phyloP scores from a whole-genome alignment of 2,113 vertebrate genomes.

The Himantopus leucocephalus region DNA sequence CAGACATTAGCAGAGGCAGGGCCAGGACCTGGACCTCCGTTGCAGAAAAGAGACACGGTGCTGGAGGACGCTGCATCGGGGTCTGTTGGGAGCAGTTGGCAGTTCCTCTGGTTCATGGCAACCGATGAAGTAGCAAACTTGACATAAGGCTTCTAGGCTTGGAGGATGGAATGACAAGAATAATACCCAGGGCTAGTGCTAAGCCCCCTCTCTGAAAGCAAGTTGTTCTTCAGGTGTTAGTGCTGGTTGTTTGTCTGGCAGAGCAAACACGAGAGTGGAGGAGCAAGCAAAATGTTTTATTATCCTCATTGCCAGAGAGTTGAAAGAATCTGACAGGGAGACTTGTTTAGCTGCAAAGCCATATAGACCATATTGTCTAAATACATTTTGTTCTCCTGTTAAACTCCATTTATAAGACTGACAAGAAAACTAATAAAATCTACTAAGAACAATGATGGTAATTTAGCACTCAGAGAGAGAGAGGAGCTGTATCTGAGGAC shows the following conservation, averaged over 20 bases:
- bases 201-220: neutral
- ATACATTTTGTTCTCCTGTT: slow-evolving; percentile 37
- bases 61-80: rapidly evolving
- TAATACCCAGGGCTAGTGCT: neutral
- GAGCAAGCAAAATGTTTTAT: neutral
- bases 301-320: neutral
- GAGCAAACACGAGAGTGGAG: neutral
- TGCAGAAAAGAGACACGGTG: neutral
- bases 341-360: slow-evolving; percentile 24
- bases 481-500: neutral
- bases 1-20: neutral
- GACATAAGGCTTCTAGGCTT: neutral
- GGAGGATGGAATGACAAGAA: neutral
- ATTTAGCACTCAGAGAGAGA: neutral
- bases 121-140: neutral
- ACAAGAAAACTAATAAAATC: slow-evolving; percentile 51
- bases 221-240: neutral
- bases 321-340: slow-evolving; percentile 17
- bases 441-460: slow-evolving; percentile 24
- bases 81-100: neutral
- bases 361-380: slow-evolving; percentile 27
- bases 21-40: neutral
- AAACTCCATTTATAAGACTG: slow-evolving; percentile 35
- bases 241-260: neutral
- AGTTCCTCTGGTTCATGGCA: neutral